phyloP scores from a whole-genome alignment of 2,113 vertebrate genomes.

The Phainopepla nitens region DNA sequence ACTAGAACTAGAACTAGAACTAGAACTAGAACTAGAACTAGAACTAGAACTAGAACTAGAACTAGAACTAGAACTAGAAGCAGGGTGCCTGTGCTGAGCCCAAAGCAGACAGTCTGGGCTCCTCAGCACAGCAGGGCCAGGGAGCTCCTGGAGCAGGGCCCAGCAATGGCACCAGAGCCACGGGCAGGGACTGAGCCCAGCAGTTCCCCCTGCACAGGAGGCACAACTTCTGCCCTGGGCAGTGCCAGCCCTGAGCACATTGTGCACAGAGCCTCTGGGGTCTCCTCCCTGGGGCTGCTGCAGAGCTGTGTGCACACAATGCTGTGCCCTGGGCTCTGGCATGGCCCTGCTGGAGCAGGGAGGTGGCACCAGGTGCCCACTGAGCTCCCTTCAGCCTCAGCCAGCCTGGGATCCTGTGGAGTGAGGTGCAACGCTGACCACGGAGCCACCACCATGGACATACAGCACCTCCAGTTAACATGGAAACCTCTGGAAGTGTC shows the following conservation, averaged over 20 bases:
- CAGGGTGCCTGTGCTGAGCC: not conserved
- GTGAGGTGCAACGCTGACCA: not conserved
- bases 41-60: too few relatives aligned
- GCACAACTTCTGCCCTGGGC: too few relatives aligned
- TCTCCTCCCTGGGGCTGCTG: too few relatives aligned
- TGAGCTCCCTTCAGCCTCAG: not conserved
- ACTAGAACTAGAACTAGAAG: not conserved
- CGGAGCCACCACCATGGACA: not conserved
- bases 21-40: too few relatives aligned
- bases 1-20: too few relatives aligned
- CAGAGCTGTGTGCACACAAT: not conserved
- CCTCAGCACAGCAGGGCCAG: not conserved
- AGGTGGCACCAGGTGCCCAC: not conserved
- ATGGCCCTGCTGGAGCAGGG: too few relatives aligned
- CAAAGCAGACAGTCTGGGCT: not conserved
- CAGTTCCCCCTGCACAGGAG: too few relatives aligned
- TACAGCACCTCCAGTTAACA: not conserved
- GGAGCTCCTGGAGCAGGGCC: not conserved
- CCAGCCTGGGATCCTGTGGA: accelerated
- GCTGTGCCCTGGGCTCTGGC: not conserved
- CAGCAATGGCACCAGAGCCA: too few relatives aligned
- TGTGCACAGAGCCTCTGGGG: too few relatives aligned
- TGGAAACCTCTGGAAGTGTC: not conserved
- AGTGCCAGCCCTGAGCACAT: too few relatives aligned
- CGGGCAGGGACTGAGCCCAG: too few relatives aligned